These are phyloP conservation scores for Nothobranchius kuhntae DNA, from an alignment of 2,113 vertebrate species.

Conservation along the genomic window DNA sequence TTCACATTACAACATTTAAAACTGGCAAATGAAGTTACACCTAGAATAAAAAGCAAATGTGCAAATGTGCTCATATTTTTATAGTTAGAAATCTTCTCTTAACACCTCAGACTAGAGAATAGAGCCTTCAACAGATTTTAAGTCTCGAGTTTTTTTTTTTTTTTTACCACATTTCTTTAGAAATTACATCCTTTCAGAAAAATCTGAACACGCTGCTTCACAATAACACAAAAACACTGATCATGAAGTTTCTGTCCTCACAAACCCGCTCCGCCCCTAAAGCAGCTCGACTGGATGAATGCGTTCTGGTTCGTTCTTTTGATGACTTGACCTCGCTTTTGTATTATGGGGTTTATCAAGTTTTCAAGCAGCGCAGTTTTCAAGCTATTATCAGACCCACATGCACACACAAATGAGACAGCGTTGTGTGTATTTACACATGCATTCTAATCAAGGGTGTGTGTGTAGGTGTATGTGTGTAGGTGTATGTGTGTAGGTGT, in stretches of 20 bases:
- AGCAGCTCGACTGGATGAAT: slow-evolving; percentile 13
- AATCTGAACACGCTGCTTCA: neutral
- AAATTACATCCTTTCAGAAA: neutral
- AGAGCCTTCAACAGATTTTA: neutral
- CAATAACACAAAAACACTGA: neutral
- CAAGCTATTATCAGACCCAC: slow-evolving; percentile 31
- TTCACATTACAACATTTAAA: too few species aligned
- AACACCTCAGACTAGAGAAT: neutral
- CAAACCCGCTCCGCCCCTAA: slow-evolving; percentile 2
- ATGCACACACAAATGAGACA: slow-evolving; percentile 8
- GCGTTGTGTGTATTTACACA: slow-evolving; percentile 46
- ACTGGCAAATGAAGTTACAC: too few species aligned
- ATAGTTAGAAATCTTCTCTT: neutral
- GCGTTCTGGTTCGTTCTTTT: neutral
- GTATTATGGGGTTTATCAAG: slow-evolving; percentile 23
- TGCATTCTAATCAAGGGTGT: slow-evolving; percentile 44
- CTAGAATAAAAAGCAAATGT: too few species aligned
- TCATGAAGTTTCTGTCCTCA: neutral
- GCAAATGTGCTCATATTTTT: neutral
- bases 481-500: too few species aligned
- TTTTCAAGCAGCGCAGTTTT: slow-evolving; percentile 30
- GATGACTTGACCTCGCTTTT: slow-evolving; percentile 51
- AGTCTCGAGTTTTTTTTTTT: too few species aligned
- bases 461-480: neutral
- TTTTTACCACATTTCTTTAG: neutral